A percentile compares a stretch with the other conserved stretches of the same genome.
These are phyloP conservation scores for Aldabrachelys gigantea DNA, from an alignment of 2,113 vertebrate species.

Conservation along the genomic window DNA sequence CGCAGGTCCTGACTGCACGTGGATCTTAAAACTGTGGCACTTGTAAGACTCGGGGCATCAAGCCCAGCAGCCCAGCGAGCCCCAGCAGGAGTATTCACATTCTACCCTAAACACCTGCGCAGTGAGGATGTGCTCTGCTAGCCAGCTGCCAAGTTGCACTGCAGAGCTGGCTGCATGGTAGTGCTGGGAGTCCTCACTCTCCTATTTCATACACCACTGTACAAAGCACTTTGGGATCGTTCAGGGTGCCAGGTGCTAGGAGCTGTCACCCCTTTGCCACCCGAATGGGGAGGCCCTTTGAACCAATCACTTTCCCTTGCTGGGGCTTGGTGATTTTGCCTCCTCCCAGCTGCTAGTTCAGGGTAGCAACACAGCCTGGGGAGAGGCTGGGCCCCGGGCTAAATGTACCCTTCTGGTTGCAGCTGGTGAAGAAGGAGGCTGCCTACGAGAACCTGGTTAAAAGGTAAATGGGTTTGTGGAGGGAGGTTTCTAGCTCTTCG, in stretches of 20 bases:
- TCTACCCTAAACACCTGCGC: no score
- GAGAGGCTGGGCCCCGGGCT: not conserved
- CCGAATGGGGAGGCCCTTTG: not conserved
- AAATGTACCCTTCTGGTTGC: conserved; percentile 17
- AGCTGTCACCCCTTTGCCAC: not conserved
- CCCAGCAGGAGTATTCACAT: no score
- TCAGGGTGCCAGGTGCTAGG: not conserved
- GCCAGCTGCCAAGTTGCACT: not conserved
- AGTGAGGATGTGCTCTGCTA: not conserved
- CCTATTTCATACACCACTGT: not conserved
- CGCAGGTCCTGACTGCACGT: not conserved
- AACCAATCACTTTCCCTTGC: not conserved
- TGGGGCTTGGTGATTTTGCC: not conserved
- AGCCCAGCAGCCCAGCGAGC: no score
- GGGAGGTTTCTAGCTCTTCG: accelerated
- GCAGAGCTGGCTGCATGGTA: not conserved
- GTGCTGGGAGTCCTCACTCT: not conserved
- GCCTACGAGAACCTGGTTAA: conserved; percentile 38
- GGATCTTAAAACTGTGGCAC: not conserved
- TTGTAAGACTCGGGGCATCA: not conserved
- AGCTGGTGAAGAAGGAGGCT: conserved; percentile 27
- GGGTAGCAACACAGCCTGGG: not conserved
- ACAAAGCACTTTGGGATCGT: not conserved
- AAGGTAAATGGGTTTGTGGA: conserved; percentile 34
- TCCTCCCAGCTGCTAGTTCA: not conserved